Base-by-base conservation (phyloP, 1,140 invertebrate species). In the Tribolium madens region DNA sequence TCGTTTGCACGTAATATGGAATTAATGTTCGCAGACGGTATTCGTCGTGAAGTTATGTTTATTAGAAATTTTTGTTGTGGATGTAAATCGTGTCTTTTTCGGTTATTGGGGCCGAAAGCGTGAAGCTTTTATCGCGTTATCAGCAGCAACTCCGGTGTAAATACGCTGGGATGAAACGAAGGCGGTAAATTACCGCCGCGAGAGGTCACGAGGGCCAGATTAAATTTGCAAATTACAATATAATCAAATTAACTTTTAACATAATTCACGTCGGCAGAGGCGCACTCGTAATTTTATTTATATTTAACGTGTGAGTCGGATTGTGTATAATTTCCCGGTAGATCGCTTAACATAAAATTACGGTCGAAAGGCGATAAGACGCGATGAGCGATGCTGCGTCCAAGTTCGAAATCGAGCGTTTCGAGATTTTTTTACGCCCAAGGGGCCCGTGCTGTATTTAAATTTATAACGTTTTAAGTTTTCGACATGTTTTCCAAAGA, bases 201-300 rank as follows among this genome's bases (percentile, higher is more conserved):
- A 75, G 42, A 75, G 78, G 76, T 77, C 73, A 48, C 52, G 17
- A 64, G 76, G 76, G 52, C 76, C 70, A 73, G 78, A 79, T 79
- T 78, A 75, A 76, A 81, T 79, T 81, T 79, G 73, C 76, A 81
- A 79, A 81, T 79, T 79, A 79, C 78, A 81, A 81, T 79, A 81
- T 81, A 79, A 81, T 79, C 78, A 81, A 79, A 81, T 78, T 79
- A 79, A 81, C 78, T 81, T 81, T 79, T 75, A 79, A 77, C 78
- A 72, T 79, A 81, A 79, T 78, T 81, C 73, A 78, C 47, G 60
- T 21, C 36, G 46, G 47, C 31, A 31, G 31, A 10, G 17, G 31
- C 70, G 33, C 73, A 69, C 47, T 74, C 48, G 78, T 79, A 78
- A 78, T 78, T 80, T 80, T 78, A 78, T 80, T 80, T 80, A 78